Evolutionary conservation across 2,888 invertebrate species (phyloP), one percentile per base, ranked within the genome.

Genomic region (Pinctada fucata): DNA sequence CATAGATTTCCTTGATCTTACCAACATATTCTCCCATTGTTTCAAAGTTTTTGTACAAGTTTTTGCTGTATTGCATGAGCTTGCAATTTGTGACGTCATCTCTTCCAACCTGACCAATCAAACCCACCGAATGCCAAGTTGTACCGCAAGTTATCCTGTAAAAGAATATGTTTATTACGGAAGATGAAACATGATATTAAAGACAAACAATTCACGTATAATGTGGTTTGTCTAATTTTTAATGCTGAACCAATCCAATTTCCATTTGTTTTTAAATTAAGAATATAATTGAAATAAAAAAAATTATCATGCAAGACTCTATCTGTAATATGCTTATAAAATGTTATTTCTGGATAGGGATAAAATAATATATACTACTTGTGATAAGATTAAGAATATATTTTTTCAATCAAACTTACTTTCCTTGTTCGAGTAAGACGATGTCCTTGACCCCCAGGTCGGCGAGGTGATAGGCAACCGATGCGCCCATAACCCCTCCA

Each of bases 401-500:
- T 31, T 31, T 31, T 31, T 31, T 31, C 31, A 31, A 31, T 31
- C 31, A 31, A 31, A 88, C 91, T 93, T 93, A 96, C 96, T 94
- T 95, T 91, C 96, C 96, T 93, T 97, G 96, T 91, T 98, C 98
- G 65, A 98, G 93, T 0, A 98, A 93, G 31, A 97, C 93, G 1
- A 97, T 97, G 83, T 96, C 95, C 49, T 94, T 93, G 95, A 96
- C 96, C 74, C 97, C 97, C 84, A 95, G 93, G 86, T 94, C 92
- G 0, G 96, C 96, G 69, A 98, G 93, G 91, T 97, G 97, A 92
- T 97, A 97, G 13, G 97, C 97, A 6, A 98, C 96, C 2, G 97
- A 96, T 8, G 96, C 96, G 3, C 97, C 97, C 94, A 97, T 96
- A 67, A 97, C 95, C 47, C 98, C 98, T 16, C 97, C 97, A 2